Evolutionary conservation across 2,888 invertebrate genomes (phyloP).

Genomic region (Leptopterna dolabrata): DNA sequence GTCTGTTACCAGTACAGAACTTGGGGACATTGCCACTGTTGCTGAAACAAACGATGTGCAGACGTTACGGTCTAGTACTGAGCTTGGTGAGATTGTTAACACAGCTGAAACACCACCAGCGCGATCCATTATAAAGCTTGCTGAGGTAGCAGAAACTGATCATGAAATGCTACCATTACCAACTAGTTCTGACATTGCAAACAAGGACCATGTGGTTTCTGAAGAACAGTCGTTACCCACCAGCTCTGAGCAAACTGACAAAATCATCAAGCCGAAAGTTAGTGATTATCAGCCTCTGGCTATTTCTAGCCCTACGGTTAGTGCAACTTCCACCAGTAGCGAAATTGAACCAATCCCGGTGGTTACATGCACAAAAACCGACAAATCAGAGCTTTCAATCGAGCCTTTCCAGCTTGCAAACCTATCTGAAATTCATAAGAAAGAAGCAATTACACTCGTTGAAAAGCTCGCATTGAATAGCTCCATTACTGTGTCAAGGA

Average conservation of each 20-base stretch:
- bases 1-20: conserved; percentile 26
- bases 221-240: neutral
- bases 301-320: conserved; percentile 23
- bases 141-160: neutral
- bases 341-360: neutral
- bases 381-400: conserved; percentile 18
- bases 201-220: neutral
- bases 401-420: neutral
- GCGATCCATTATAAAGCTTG: too few species aligned
- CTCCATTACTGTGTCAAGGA: conserved; percentile 37
- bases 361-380: conserved; percentile 6
- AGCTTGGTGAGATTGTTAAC: neutral
- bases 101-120: neutral
- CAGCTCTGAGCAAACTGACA: neutral
- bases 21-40: neutral
- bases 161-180: neutral
- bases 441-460: conserved; percentile 21
- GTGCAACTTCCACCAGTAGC: neutral
- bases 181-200: neutral
- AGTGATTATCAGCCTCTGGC: neutral
- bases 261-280: neutral
- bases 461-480: conserved; percentile 40
- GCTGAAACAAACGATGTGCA: neutral
- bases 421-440: conserved; percentile 17
- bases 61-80: neutral